A percentile compares a stretch with the other conserved stretches of the same genome.
Evolutionary conservation across 2,888 invertebrate species (phyloP).

Genomic region (Eilema depressum): DNA sequence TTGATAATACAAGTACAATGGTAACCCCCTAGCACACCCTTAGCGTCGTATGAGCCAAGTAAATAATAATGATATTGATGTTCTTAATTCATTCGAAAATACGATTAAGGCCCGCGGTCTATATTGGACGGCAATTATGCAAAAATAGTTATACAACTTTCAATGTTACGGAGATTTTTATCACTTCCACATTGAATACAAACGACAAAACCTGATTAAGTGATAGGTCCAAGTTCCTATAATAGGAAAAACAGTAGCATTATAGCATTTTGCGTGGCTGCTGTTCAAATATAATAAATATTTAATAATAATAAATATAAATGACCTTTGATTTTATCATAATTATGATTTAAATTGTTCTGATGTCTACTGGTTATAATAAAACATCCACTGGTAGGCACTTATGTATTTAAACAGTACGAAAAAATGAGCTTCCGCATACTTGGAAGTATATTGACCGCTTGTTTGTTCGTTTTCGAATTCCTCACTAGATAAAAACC

Average conservation of each 20-base stretch:
- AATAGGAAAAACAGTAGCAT: conserved; percentile 5
- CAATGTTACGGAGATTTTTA: conserved; percentile 8
- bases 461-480: conserved; percentile 17
- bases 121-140: background rate
- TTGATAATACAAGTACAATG: no score
- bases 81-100: background rate
- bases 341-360: conserved; percentile 16
- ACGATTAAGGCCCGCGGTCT: background rate
- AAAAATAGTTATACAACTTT: conserved; percentile 7
- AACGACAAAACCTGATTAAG: conserved; percentile 15
- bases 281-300: conserved; percentile 1
- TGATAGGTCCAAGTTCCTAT: conserved; percentile 10
- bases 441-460: conserved; percentile 20
- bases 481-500: conserved; percentile 15
- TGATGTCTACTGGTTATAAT: conserved; percentile 16
- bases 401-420: conserved; percentile 17
- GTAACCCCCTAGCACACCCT: background rate
- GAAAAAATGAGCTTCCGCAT: conserved; percentile 36
- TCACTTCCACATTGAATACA: conserved; percentile 3
- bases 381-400: conserved; percentile 12
- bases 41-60: background rate
- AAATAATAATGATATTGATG: background rate
- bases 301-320: conserved; percentile 17
- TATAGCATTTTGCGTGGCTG: background rate
- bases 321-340: conserved; percentile 19